phyloP scores from a whole-genome alignment of 2,113 vertebrate species.

The Chroicocephalus ridibundus region DNA sequence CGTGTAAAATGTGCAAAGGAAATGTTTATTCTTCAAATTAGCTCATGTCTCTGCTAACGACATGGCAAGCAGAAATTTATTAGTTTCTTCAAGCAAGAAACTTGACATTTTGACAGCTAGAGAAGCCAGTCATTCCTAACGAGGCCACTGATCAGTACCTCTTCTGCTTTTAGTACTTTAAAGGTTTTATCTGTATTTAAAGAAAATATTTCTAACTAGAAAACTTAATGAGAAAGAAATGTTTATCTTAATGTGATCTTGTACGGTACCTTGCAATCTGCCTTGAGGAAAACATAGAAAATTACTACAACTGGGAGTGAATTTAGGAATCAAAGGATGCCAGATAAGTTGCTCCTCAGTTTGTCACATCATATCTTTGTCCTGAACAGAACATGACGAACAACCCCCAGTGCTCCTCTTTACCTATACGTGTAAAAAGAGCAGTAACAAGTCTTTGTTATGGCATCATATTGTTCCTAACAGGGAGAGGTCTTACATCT shows the following conservation, averaged over 20 bases:
- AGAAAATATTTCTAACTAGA: background rate
- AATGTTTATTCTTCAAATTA: constrained; percentile 8
- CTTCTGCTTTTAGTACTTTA: background rate
- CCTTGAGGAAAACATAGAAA: background rate
- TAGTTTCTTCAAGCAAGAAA: background rate
- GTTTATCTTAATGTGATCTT: background rate
- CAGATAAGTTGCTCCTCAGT: background rate
- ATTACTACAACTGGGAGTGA: background rate
- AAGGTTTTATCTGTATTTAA: background rate
- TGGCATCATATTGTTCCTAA: background rate
- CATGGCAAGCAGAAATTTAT: background rate
- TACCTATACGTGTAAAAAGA: background rate
- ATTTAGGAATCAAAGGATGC: background rate
- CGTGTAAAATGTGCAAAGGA: background rate
- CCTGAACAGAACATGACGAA: background rate
- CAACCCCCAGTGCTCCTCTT: accelerated
- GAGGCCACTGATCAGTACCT: background rate
- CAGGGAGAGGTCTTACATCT: background rate
- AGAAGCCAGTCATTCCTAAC: constrained; percentile 15
- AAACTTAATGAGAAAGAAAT: background rate
- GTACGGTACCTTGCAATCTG: background rate
- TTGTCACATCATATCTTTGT: background rate
- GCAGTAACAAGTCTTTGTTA: background rate
- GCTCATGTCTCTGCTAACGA: background rate
- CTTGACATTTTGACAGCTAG: constrained; percentile 28